A percentile compares a stretch with the other conserved stretches of the same genome.
Conservation (phyloP, 2,797 vertebrate species). For the Brotula barbata region DNA sequence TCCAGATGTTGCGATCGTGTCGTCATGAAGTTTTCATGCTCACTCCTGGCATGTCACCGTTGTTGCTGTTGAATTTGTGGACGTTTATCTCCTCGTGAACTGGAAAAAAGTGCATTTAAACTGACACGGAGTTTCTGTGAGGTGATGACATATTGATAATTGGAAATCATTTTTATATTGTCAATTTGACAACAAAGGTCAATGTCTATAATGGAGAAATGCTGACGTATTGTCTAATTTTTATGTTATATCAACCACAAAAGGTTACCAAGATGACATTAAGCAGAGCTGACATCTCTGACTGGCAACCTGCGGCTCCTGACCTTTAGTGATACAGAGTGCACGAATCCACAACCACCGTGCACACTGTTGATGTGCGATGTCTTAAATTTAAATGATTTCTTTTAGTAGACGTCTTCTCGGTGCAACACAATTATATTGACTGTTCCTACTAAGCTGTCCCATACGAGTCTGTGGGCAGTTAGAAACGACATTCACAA, state of each 20-base stretch:
- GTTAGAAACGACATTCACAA: too few relatives aligned
- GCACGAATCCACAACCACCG: background rate
- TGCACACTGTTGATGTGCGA: background rate
- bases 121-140: conserved; percentile 14
- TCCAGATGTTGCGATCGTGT: conserved; percentile 71
- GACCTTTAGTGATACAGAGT: conserved; percentile 74
- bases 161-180: conserved; percentile 50
- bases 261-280: conserved; percentile 84
- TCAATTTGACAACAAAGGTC: conserved; percentile 77
- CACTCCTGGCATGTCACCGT: conserved; percentile 3
- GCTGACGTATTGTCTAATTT: conserved; percentile 61
- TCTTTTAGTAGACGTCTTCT: conserved; percentile 25
- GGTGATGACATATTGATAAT: conserved; percentile 57
- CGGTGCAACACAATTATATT: too few relatives aligned
- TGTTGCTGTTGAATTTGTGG: conserved; percentile 1
- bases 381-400: conserved; percentile 30
- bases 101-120: conserved; percentile 20
- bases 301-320: conserved; percentile 73
- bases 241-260: conserved; percentile 69
- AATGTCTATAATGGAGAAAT: conserved; percentile 67
- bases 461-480: too few relatives aligned
- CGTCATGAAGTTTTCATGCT: conserved; percentile 13
- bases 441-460: too few relatives aligned
- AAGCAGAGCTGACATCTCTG: conserved; percentile 71
- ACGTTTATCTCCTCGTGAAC: conserved; percentile 1